Conservation (phyloP, 1,140 invertebrate species). For the Agrilus planipennis region DNA sequence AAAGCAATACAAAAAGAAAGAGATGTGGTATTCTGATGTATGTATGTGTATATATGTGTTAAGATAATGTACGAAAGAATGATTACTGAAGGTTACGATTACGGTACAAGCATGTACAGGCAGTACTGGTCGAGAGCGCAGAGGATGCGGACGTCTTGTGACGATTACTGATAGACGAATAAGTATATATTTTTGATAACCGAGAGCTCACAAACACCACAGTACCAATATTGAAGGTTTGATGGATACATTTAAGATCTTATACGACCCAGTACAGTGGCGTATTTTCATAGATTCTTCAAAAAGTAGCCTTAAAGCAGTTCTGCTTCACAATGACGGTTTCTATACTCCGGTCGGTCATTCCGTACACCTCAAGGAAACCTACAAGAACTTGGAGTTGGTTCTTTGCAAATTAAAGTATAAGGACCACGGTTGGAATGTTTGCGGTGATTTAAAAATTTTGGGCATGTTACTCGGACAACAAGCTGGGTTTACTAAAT, state of each 20-base stretch:
- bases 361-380: constrained; percentile 1
- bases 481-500: constrained; percentile 31
- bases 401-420: constrained; percentile 7
- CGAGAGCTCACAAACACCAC: no score
- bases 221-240: constrained; percentile 1
- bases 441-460: constrained; percentile 24
- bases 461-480: constrained; percentile 27
- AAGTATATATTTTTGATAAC: no score
- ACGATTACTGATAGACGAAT: no score
- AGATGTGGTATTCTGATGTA: no score
- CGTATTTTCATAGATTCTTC: neutral
- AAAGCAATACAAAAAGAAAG: no score
- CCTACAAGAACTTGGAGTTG: neutral
- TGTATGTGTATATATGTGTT: no score
- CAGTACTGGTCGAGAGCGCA: no score
- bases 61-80: no score
- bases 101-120: no score
- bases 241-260: neutral
- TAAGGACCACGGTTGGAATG: constrained; percentile 17
- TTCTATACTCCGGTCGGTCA: constrained; percentile 1
- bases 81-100: no score
- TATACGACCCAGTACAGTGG: neutral
- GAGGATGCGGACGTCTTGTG: no score
- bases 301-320: constrained; percentile 4
- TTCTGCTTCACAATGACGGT: constrained; percentile 1